Evolutionary conservation across 2,797 vertebrate genomes (phyloP), one percentile per base, ranked within the genome.

Genomic region (Sparidentex hasta): DNA sequence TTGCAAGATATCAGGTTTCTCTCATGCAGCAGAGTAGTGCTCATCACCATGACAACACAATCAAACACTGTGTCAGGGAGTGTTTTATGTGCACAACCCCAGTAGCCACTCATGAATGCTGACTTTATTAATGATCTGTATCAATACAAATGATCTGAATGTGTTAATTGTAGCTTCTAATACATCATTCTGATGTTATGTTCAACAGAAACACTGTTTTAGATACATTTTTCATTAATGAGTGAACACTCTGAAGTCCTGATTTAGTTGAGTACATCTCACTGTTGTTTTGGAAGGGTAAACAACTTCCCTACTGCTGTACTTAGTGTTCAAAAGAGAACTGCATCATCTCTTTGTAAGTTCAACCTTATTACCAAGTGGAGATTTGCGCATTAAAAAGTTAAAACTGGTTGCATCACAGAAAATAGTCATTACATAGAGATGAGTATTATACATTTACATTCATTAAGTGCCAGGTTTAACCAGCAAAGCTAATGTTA

Each of bases 31-130:
- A 84, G 74, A 88, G 83, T 56, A 77, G 74, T 3, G 0, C 74
- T 74, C 47, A 79, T 92, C 82, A 48, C 93, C 83, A 92, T 92
- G 88, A 87, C 90, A 90, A 91, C 92, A 27, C 61, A 16, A 85
- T 86, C 83, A 93, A 89, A 87, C 89, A 87, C 66, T 76, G 56
- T 64, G 59, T 66, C 25, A 59, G 82, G 47, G 56, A 70, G 20
- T 65, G 54, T 67, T 79, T 74, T 44, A 51, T 67, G 68, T 65
- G 47, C 48, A 65, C 14, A 59, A 50, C 44, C 16, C 59, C 76
- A 74, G 78, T 25, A 55, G 47, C 74, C 21, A 58, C 62, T 83
- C 38, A 78, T 62, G 29, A 66, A 73, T 63, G 33, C 29, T 61
- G 71, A 62, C 61, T 76, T 62, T 70, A 27, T 43, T 25, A 65